Conservation (phyloP, 2,113 vertebrate genomes). For the Entelurus aequoreus region DNA sequence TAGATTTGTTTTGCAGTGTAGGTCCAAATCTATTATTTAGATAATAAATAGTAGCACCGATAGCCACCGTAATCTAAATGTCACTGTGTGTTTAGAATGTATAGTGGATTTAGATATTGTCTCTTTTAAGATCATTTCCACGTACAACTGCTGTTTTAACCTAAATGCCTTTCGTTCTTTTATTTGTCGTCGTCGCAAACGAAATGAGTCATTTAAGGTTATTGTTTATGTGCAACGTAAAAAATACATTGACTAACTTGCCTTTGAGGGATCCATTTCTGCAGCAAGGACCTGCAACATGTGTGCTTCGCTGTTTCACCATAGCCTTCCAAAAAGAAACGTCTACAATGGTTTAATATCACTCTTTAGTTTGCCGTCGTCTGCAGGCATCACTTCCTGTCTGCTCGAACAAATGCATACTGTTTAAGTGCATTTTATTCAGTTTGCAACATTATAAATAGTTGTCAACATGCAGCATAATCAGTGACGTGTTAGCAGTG, state of each 20-base stretch:
- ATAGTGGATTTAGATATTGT: too few species aligned
- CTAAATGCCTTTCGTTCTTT: background rate
- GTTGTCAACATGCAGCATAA: background rate
- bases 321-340: slow-evolving; percentile 20
- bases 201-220: too few species aligned
- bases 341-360: background rate
- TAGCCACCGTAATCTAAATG: background rate
- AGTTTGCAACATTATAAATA: background rate
- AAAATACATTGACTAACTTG: slow-evolving; percentile 16
- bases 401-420: too few species aligned
- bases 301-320: slow-evolving; percentile 51
- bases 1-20: background rate
- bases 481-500: background rate
- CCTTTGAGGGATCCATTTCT: slow-evolving; percentile 34
- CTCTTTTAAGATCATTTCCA: background rate
- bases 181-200: background rate
- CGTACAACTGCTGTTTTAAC: background rate
- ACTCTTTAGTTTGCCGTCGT: too few species aligned
- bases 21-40: background rate
- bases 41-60: background rate
- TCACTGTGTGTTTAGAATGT: too few species aligned
- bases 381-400: too few species aligned
- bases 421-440: background rate
- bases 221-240: background rate
- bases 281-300: slow-evolving; percentile 24